A percentile compares a stretch with the other conserved stretches of the same genome.
Conservation (phyloP, 2,888 invertebrate genomes). For the Lycocerus yunnanus region DNA sequence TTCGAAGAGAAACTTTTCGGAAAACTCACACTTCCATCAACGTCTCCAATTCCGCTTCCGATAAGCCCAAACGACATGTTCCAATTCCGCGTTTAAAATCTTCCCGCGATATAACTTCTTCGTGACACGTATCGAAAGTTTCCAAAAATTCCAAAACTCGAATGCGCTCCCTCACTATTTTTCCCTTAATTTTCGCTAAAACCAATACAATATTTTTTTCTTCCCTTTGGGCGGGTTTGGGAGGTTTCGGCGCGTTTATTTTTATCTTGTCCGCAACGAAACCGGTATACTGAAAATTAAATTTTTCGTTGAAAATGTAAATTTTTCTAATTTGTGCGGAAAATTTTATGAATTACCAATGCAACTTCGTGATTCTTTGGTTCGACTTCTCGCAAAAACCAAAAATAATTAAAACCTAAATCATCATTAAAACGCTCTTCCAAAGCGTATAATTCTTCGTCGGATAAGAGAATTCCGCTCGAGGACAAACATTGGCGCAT, state of each 20-base stretch:
- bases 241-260: slow-evolving; percentile 49
- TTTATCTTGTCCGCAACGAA: slow-evolving; percentile 51
- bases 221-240: slow-evolving; percentile 46
- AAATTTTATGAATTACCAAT: slow-evolving; percentile 42
- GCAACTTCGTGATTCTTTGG: slow-evolving; percentile 52
- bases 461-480: slow-evolving; percentile 68
- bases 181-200: slow-evolving; percentile 75
- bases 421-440: slow-evolving; percentile 74
- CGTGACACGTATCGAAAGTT: slow-evolving; percentile 68
- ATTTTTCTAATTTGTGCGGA: background rate
- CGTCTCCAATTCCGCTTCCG: slow-evolving; percentile 69
- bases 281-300: slow-evolving; percentile 46
- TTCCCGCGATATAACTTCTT: slow-evolving; percentile 65
- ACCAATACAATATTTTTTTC: slow-evolving; percentile 72
- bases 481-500: slow-evolving; percentile 72
- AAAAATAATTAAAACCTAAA: slow-evolving; percentile 74
- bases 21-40: slow-evolving; percentile 70
- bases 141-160: slow-evolving; percentile 68
- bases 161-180: slow-evolving; percentile 70
- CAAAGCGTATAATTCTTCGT: slow-evolving; percentile 69
- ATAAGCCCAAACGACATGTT: slow-evolving; percentile 67
- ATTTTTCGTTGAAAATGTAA: background rate
- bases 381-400: slow-evolving; percentile 70
- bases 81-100: slow-evolving; percentile 76
- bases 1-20: background rate